Conservation (phyloP, 2,113 vertebrate species). For the Okapia johnstoni region DNA sequence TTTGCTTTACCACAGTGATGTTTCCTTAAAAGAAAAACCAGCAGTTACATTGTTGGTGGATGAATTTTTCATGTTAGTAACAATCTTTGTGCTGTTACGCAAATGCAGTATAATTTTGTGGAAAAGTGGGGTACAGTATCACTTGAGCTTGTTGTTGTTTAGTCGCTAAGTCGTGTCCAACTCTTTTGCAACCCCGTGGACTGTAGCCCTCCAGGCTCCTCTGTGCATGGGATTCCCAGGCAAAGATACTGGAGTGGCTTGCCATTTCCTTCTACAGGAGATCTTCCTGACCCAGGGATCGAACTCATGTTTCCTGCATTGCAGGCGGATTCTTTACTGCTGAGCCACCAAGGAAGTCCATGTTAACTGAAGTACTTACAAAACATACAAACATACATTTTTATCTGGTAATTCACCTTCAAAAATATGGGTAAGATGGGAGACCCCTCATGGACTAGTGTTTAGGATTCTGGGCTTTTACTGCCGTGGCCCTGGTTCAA, state of each 20-base stretch:
- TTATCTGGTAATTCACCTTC: background rate
- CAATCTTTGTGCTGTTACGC: background rate
- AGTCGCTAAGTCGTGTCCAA: background rate
- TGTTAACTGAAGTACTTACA: background rate
- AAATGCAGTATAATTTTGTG: conserved; percentile 29
- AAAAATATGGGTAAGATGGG: background rate
- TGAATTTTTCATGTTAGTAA: conserved; percentile 22
- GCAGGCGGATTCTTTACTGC: accelerated
- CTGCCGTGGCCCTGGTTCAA: background rate
- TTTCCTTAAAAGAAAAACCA: conserved; percentile 25
- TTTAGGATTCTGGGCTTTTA: background rate
- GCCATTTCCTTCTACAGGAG: background rate
- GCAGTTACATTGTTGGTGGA: background rate
- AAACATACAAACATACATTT: background rate
- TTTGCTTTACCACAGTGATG: background rate
- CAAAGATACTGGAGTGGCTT: background rate
- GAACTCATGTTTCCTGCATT: background rate
- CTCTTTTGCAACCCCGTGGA: background rate
- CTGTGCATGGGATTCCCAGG: background rate
- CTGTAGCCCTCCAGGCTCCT: background rate
- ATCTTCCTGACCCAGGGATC: background rate
- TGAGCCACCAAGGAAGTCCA: background rate
- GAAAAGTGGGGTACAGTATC: background rate
- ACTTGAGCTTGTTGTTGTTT: background rate
- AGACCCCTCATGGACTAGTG: background rate